Base-by-base conservation (phyloP, 2,113 vertebrate genomes). In the Misgurnus mizolepis region DNA sequence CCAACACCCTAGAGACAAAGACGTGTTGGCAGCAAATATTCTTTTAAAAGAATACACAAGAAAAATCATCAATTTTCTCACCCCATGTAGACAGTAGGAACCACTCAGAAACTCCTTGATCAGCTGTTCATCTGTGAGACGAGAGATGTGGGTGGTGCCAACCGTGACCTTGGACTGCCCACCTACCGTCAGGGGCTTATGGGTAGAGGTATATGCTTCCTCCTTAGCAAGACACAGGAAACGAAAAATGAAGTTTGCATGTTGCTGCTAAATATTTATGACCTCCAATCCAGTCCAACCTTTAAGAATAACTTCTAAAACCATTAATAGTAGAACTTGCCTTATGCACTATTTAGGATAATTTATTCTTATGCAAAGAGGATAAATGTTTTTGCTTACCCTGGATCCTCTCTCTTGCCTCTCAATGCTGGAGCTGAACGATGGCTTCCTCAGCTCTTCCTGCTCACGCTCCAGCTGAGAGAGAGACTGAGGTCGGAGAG, bases 81-180 rank as follows among this genome's bases (percentile, higher is more conserved):
- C 98, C 95, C 98, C 98, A 3, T 98, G 98, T 86, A 99, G 95
- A 87, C 98, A 99, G 82, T 99, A 98, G 0, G 96, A 98, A 43
- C 98, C 98, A 58, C 96, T 98, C 56, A 99, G 95, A 88, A 99
- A 99, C 84, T 99, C 98, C 85, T 96, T 97, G 85, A 99, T 97
- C 5, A 99, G 95, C 68, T 99, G 97, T 60, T 99, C 95, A 9
- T 99, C 98, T 0, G 97, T 98, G 85, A 99, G 17, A n/a, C 95
- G 97, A 79, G 98, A 99, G 85, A 99, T 99, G 88, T 97, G 98
- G 8, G 96, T 98, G 70, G 95, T 98, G 78, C 96, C 96, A 79
- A 98, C 96, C 0, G 97, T 95, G 70, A 97, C 87, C 45, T 97
- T 85, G 0, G 95, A 87, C 66, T 97, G 96, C 62, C 95, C 94